Percentiles rank a stretch among this genome's conserved stretches.
These are phyloP conservation scores for Sitobion miscanthi DNA, from an alignment of 1,140 invertebrate species.

Conservation along the genomic window DNA sequence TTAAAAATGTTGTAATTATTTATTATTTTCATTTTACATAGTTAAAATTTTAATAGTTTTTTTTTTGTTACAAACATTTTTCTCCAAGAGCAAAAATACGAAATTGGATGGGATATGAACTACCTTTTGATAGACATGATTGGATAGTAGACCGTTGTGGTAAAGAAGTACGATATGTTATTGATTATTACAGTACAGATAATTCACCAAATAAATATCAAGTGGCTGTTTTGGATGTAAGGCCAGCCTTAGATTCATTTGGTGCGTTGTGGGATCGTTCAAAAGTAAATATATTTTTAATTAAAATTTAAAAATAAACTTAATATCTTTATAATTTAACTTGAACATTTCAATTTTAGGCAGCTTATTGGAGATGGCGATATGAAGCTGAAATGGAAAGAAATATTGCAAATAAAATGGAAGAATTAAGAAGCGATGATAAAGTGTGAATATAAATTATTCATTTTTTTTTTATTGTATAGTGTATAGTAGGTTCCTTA, in stretches of 20 bases:
- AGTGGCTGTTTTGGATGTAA: constrained; percentile 95
- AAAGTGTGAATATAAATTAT: constrained; percentile 2
- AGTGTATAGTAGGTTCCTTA: constrained; percentile 12
- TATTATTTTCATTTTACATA: no score
- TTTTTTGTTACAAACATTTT: constrained; percentile 71
- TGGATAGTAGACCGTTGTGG: constrained; percentile 99
- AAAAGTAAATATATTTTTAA: constrained; percentile 77
- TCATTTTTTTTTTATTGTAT: constrained; percentile 15
- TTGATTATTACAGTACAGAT: constrained; percentile 98
- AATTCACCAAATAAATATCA: constrained; percentile 77
- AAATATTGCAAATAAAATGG: constrained; percentile 48
- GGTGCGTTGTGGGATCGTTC: constrained; percentile 95
- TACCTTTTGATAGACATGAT: constrained; percentile 99
- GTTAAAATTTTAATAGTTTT: no score
- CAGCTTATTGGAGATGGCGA: constrained; percentile 49
- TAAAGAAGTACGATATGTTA: constrained; percentile 93
- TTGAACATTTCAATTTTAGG: neutral
- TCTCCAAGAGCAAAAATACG: constrained; percentile 93
- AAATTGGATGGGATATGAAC: constrained; percentile 85
- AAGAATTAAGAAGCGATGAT: constrained; percentile 40
- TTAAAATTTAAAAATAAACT: neutral
- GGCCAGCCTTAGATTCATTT: constrained; percentile 94
- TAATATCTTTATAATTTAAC: neutral
- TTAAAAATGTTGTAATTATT: neutral
- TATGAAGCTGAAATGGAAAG: constrained; percentile 51